Percentiles rank a stretch among this genome's conserved stretches.
These are phyloP conservation scores for Hirundo rustica DNA, from an alignment of 2,797 vertebrate species.

Conservation along the genomic window DNA sequence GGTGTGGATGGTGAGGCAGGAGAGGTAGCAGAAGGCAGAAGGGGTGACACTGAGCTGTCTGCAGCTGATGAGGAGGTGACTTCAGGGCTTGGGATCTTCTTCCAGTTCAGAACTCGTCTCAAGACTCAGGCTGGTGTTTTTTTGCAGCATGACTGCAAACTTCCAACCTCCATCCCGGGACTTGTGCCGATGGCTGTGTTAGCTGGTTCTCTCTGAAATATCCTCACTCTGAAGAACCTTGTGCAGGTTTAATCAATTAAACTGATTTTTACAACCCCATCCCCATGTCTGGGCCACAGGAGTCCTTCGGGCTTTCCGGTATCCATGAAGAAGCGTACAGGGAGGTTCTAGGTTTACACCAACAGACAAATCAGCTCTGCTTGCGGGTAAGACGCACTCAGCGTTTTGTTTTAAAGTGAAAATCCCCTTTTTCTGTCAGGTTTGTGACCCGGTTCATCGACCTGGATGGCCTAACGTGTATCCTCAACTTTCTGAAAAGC, in stretches of 20 bases:
- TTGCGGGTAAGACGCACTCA: neutral
- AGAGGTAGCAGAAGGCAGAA: neutral
- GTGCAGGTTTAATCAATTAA: neutral
- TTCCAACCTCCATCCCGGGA: neutral
- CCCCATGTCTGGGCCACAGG: neutral
- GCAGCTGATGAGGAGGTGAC: neutral
- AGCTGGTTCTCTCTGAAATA: neutral
- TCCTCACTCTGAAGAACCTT: neutral
- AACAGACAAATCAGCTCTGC: neutral
- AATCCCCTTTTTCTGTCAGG: slow-evolving; percentile 73
- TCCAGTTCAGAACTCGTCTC: neutral
- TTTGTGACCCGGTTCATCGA: slow-evolving; percentile 98
- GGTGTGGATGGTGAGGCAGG: neutral
- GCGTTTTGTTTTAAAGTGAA: neutral
- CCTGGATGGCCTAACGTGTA: slow-evolving; percentile 94
- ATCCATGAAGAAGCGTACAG: neutral
- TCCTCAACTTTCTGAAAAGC: slow-evolving; percentile 96
- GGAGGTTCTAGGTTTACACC: neutral
- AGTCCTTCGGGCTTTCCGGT: neutral
- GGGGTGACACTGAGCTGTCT: neutral
- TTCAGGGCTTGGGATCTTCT: neutral
- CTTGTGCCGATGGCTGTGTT: neutral
- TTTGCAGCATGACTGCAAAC: neutral
- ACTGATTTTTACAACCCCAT: neutral
- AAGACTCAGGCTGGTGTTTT: neutral